Percentiles rank a stretch among this genome's conserved stretches.
phyloP scores from a whole-genome alignment of 2,113 vertebrate species.

The Mormyrus iriodes region DNA sequence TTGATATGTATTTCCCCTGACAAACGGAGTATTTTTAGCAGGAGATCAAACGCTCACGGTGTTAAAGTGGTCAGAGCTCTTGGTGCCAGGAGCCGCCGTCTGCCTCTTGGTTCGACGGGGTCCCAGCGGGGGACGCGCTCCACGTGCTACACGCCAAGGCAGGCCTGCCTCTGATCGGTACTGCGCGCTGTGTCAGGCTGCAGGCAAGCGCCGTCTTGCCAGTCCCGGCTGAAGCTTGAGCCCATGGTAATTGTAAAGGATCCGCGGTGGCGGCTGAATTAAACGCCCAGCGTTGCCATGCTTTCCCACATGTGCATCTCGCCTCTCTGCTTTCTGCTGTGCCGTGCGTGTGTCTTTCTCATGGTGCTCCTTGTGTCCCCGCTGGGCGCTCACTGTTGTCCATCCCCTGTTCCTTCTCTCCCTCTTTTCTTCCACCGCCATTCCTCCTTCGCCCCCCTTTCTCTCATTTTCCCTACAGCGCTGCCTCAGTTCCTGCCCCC shows the following conservation, averaged over 20 bases:
- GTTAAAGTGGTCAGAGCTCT: neutral
- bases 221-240: neutral
- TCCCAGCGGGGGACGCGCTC: neutral
- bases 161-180: neutral
- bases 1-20: conserved; percentile 3
- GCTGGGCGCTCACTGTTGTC: neutral
- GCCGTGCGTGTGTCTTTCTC: neutral
- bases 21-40: neutral
- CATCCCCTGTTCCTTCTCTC: neutral
- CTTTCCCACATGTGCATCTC: neutral
- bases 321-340: neutral
- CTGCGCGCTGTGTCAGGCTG: neutral
- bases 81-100: neutral
- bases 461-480: neutral
- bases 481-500: neutral
- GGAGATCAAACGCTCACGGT: neutral
- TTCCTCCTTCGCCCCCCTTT: neutral
- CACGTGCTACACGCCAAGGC: neutral
- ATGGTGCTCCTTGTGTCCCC: neutral
- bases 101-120: neutral
- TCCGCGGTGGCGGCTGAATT: neutral
- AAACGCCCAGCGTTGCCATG: neutral
- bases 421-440: neutral
- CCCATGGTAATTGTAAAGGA: neutral
- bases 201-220: neutral